A percentile compares a stretch with the other conserved stretches of the same genome.
These are phyloP conservation scores for Salvelinus fontinalis DNA, from an alignment of 2,113 vertebrate species.

Conservation along the genomic window DNA sequence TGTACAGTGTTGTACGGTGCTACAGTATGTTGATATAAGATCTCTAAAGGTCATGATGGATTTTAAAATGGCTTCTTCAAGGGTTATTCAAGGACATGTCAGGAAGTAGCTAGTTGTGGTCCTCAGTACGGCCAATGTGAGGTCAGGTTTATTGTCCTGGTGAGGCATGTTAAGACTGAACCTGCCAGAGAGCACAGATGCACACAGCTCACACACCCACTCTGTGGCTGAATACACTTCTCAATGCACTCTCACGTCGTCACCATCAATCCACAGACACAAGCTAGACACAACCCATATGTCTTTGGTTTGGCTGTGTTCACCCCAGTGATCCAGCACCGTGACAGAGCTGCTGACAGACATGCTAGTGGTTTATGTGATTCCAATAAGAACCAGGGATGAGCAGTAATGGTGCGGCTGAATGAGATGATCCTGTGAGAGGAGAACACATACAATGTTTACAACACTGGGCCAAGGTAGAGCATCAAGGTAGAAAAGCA, in stretches of 20 bases:
- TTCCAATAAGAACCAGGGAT: slow-evolving; percentile 22
- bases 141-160: slow-evolving; percentile 4
- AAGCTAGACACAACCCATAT: no score
- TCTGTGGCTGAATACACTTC: not conserved
- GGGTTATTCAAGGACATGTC: not conserved
- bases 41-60: not conserved
- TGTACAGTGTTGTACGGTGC: not conserved
- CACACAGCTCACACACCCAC: not conserved
- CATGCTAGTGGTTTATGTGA: slow-evolving; percentile 21
- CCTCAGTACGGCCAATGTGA: not conserved
- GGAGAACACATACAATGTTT: slow-evolving; percentile 23
- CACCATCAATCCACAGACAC: no score
- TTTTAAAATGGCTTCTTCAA: not conserved
- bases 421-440: slow-evolving; percentile 8
- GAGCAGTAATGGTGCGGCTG: not conserved
- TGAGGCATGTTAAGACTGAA: not conserved
- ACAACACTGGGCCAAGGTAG: slow-evolving; percentile 2
- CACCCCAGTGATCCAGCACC: slow-evolving; percentile 3
- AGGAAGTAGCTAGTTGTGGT: not conserved
- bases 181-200: no score
- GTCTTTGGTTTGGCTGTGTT: slow-evolving; percentile 5
- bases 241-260: not conserved
- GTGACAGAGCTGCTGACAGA: slow-evolving; percentile 22
- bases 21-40: not conserved
- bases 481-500: slow-evolving; percentile 8